phyloP scores from a whole-genome alignment of 2,888 invertebrate species.

The Ophion obscuratus region DNA sequence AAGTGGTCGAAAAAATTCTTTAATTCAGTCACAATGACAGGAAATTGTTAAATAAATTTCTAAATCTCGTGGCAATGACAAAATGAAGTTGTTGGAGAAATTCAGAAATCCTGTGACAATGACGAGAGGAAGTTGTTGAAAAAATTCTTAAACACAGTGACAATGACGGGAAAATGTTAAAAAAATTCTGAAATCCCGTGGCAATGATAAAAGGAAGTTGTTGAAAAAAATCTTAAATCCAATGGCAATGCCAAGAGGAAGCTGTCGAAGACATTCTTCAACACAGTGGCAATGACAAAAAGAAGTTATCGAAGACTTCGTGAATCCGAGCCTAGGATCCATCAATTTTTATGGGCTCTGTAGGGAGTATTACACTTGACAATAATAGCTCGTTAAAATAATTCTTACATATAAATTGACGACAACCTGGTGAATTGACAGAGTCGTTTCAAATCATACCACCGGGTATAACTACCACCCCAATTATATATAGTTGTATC shows the following conservation, averaged over 20 bases:
- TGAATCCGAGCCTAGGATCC: neutral
- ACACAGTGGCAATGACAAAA: neutral
- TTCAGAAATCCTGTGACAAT: neutral
- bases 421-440: neutral
- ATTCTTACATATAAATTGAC: neutral
- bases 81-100: too few relatives aligned
- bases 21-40: too few relatives aligned
- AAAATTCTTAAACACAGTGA: neutral
- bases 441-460: neutral
- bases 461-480: neutral
- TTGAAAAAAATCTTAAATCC: neutral
- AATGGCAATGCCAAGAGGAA: neutral
- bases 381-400: neutral
- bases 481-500: slow-evolving; percentile 6
- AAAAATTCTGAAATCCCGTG: neutral
- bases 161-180: neutral
- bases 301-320: neutral
- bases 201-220: neutral
- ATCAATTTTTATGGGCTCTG: neutral
- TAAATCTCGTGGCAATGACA: too few relatives aligned
- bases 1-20: too few relatives aligned
- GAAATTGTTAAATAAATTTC: too few relatives aligned
- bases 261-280: neutral
- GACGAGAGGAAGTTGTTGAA: neutral
- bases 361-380: neutral